Conservation (phyloP, 2,888 invertebrate species). For the Litoditis marina region DNA sequence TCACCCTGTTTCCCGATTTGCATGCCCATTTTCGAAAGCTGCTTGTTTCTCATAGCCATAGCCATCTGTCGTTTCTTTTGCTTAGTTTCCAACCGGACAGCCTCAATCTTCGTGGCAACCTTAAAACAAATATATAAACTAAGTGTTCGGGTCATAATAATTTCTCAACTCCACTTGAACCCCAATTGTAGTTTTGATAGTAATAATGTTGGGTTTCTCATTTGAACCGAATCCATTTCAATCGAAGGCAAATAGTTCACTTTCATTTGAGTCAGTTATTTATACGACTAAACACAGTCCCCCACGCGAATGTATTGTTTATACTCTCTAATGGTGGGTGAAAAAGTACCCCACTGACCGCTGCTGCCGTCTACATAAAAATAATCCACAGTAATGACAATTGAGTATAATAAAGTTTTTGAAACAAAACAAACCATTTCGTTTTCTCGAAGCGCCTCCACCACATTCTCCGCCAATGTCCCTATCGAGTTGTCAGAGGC, state of each 20-base stretch:
- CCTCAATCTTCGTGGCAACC: slow-evolving; percentile 73
- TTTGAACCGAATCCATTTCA: too few species aligned
- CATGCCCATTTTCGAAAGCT: slow-evolving; percentile 84
- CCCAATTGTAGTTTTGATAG: too few species aligned
- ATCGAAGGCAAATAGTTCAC: too few species aligned
- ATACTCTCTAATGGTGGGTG: too few species aligned
- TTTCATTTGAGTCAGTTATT: too few species aligned
- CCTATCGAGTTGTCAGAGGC: slow-evolving; percentile 44
- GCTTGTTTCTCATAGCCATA: slow-evolving; percentile 95
- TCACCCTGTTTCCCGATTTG: slow-evolving; percentile 59
- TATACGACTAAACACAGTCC: too few species aligned
- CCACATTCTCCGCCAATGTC: slow-evolving; percentile 88
- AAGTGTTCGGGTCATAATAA: neutral
- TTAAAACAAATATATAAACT: neutral
- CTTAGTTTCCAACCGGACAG: slow-evolving; percentile 86
- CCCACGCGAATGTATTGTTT: too few species aligned
- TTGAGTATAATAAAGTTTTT: slow-evolving; percentile 32
- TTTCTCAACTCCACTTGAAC: too few species aligned
- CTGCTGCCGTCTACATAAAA: neutral
- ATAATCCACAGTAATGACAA: neutral
- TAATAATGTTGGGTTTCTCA: too few species aligned
- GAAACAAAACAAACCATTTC: slow-evolving; percentile 64
- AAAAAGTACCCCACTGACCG: too few species aligned
- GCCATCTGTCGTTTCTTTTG: slow-evolving; percentile 94
- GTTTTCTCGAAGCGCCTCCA: slow-evolving; percentile 69